Base-by-base conservation (phyloP, 2,113 vertebrate genomes). In the Noturus placidus region DNA sequence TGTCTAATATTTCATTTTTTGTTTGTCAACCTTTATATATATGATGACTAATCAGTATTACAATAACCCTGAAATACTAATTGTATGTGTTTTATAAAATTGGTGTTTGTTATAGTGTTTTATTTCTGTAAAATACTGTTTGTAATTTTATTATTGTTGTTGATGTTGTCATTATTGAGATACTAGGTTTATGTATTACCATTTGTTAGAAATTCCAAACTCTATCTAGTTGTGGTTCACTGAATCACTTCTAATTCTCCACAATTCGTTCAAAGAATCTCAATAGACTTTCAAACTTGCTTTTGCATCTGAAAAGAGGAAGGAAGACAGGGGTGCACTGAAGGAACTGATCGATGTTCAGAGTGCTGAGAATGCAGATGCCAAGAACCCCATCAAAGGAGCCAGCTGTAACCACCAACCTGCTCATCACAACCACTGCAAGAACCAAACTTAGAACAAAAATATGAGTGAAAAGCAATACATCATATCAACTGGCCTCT, bases 331-430 rank as follows among this genome's bases (percentile, higher is more conserved):
- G 35, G 19, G 70, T 20, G 8, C 22, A 14, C 72, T 25, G 22
- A 27, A 11, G 22, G 22, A 76, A 76, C 20, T 46, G 72, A 76
- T 46, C 38, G 7, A 76, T 76, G 72, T 25, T 42, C 42, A 46
- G 35, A 76, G 72, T 50, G 72, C 72, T 76, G 38, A 76, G 72
- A 46, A 22, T 76, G 72, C 72, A 76, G 10, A 76, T 20, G 52
- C 13, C 52, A 3, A 52, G 22, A 30, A 25, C 50, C 20, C 42
- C 42, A n/a, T 52, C 27, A 57, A 6, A 6, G 1, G 77, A 80
- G n/a, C 52, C 46, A n/a, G 25, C 76, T n/a, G 46, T n/a, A 52
- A 5, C 14, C 77, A 33, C 77, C n/a, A 19, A 80, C 30, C 77
- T 80, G 3, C 79, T 81, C 30, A 25, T 56, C 13, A 30, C 10